These are phyloP conservation scores for Neodiprion virginianus DNA, from an alignment of 1,140 invertebrate species.

Conservation along the genomic window DNA sequence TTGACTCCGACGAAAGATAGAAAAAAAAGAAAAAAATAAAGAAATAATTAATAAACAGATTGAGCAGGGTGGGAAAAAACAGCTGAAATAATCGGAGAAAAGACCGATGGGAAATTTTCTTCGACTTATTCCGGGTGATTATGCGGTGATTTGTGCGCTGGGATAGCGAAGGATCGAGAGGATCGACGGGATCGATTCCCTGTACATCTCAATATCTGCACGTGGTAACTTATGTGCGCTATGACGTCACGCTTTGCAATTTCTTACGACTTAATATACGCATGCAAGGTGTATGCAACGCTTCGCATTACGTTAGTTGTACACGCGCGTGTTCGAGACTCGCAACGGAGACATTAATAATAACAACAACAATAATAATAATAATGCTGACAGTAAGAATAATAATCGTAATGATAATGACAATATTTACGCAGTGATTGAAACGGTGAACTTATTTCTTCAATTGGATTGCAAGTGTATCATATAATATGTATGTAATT, in stretches of 20 bases:
- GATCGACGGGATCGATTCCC: background rate
- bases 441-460: too few relatives aligned
- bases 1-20: background rate
- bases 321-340: background rate
- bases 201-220: background rate
- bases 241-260: too few relatives aligned
- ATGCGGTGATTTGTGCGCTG: background rate
- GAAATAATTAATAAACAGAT: background rate
- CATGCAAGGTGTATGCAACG: too few relatives aligned
- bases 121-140: slow-evolving; percentile 14
- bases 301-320: too few relatives aligned
- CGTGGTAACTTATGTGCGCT: background rate
- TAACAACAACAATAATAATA: too few relatives aligned
- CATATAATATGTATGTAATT: too few relatives aligned
- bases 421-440: too few relatives aligned
- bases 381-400: too few relatives aligned
- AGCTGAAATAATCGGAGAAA: background rate
- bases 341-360: background rate
- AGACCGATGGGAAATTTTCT: background rate
- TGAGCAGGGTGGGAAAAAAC: background rate
- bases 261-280: too few relatives aligned
- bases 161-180: background rate
- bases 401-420: too few relatives aligned
- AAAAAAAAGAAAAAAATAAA: background rate
- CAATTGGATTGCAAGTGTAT: too few relatives aligned